Percentiles rank a stretch among this genome's conserved stretches.
Conservation (phyloP, 2,797 vertebrate species). For the Alauda arvensis region DNA sequence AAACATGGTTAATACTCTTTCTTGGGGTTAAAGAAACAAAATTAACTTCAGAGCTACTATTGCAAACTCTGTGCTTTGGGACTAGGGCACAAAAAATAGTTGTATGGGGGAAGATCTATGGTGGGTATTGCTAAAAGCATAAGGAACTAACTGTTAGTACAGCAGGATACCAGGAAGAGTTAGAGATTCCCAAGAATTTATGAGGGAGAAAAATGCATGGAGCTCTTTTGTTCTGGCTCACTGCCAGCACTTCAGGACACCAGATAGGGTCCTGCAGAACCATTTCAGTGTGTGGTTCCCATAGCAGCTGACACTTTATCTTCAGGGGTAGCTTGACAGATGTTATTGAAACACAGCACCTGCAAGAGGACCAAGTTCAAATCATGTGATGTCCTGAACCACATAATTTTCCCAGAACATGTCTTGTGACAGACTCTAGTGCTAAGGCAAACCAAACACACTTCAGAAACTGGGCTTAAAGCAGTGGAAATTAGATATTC, state of each 20-base stretch:
- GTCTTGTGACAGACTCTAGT: background rate
- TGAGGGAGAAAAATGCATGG: background rate
- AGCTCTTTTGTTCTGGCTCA: background rate
- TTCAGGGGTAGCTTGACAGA: background rate
- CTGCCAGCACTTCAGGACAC: background rate
- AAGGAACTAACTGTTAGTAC: background rate
- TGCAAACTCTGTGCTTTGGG: background rate
- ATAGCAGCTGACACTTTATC: background rate
- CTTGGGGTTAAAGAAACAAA: background rate
- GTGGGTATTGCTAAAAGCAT: background rate
- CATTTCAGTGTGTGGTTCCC: background rate
- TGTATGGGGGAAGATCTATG: background rate
- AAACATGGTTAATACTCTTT: background rate
- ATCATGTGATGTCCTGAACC: background rate
- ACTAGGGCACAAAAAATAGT: background rate
- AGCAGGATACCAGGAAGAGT: background rate
- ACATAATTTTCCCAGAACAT: background rate
- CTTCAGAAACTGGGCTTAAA: background rate
- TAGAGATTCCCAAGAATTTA: background rate
- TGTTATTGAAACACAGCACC: background rate
- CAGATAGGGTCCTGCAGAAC: background rate
- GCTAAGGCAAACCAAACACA: background rate
- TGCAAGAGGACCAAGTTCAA: background rate
- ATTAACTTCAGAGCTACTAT: background rate
- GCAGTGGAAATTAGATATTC: background rate